Evolutionary conservation across 2,888 invertebrate genomes (phyloP).

Genomic region (Rambutsinella grinnellia): DNA sequence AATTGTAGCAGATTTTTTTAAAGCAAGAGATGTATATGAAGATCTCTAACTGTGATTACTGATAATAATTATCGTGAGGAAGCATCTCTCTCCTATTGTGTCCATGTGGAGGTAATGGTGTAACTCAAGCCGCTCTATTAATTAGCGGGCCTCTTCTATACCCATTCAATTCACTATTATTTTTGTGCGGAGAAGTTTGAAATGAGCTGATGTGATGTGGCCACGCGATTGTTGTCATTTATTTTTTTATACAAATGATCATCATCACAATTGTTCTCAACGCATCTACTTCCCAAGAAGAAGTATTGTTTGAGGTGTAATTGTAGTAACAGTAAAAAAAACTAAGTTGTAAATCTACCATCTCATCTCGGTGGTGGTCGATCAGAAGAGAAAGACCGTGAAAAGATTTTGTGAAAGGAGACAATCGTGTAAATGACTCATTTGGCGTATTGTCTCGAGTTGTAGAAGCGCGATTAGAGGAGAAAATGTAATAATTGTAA

Average conservation of each 20-base stretch:
- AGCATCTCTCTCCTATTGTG: slow-evolving; percentile 5
- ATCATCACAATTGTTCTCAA: background rate
- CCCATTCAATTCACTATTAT: background rate
- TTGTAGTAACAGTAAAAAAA: background rate
- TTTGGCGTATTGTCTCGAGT: background rate
- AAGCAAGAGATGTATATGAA: background rate
- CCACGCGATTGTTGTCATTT: slow-evolving; percentile 49
- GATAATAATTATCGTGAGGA: background rate
- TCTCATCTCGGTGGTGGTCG: background rate
- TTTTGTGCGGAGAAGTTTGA: background rate
- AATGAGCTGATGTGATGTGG: background rate
- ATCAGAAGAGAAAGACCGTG: background rate
- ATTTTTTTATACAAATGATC: background rate
- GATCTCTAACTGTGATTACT: slow-evolving; percentile 23
- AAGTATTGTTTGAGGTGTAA: background rate
- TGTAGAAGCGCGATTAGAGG: background rate
- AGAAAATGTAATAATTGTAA: background rate
- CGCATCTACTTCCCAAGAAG: background rate
- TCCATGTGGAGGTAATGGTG: slow-evolving; percentile 14
- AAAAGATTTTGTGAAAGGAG: background rate
- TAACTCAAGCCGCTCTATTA: slow-evolving; percentile 44
- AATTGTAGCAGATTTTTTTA: background rate
- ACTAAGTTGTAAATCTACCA: background rate
- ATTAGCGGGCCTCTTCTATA: slow-evolving; percentile 18
- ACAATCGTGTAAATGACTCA: background rate